Base-by-base conservation (phyloP, 2,888 invertebrate species). In the Antheraea assamensis region DNA sequence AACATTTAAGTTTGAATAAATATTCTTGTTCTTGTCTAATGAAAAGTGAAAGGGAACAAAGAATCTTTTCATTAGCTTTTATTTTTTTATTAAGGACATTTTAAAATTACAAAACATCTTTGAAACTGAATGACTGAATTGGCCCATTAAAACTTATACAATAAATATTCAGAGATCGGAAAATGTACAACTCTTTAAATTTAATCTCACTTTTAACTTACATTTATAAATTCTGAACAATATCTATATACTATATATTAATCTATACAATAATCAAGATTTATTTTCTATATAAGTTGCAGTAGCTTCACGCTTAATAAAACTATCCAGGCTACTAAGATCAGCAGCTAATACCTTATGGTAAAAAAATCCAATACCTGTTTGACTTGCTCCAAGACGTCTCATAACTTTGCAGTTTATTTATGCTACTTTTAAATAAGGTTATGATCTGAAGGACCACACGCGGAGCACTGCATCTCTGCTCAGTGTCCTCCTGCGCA, bases 401-500 rank as follows among this genome's bases (percentile, higher is more conserved):
- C 27, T 68, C 68, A 68, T 68, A 68, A 35, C 8, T 31, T n/a
- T 35, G 66, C 31, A 66, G 3, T 31, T 66, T 66, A 35, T 68
- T 68, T n/a, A n/a, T 35, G 68, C 21, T 68, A 31, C n/a, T 68
- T 68, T 68, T 68, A 68, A 31, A 31, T n/a, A 68, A 35, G 68
- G 35, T n/a, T 68, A 35, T 85, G 82, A 87, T 82, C 81, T 35
- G 35, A 35, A 47, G 55, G 73, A 73, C 73, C 73, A 73, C 73
- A 73, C 73, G 73, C 73, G 58, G 58, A 31, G 35, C 68, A 27
- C 68, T 35, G 35, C 35, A 68, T 68, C 68, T 68, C 31, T 68
- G 61, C 61, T 68, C 68, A 68, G 78, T 82, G 86, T 88, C 88
- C 88, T 83, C 88, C 88, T 85, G 83, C 88, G 84, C 85, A 84